Base-by-base conservation (phyloP, 2,113 vertebrate genomes). In the Tachycineta bicolor region DNA sequence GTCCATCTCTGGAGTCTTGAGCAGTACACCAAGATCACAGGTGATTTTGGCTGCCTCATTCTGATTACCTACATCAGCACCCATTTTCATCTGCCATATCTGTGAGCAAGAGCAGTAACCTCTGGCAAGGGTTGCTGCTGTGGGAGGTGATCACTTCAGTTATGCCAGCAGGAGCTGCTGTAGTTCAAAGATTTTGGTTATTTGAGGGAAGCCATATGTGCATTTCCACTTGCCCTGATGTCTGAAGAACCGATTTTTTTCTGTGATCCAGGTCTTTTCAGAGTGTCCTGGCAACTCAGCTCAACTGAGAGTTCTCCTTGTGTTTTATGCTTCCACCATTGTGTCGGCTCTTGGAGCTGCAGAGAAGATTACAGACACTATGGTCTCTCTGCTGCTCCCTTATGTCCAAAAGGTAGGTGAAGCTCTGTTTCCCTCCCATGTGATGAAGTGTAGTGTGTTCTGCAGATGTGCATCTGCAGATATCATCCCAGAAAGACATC, bases 301-400 rank as follows among this genome's bases (percentile, higher is more conserved):
- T 59, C 99, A 99, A 24, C 86, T 99, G 95, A 97, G 99, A 70
- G 99, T 99, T 49, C 97, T 99, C 70, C 98, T 99, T 96, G 99
- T 99, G 21, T 99, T 99, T 96, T 99, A 99, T 74, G 98, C 98
- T 5, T 99, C 99, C 34, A 98, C 99, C 69, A 93, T 99, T 4
- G 99, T 99, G 68, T 96, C 98, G 3, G 98, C 99, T 65, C 96
- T 99, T 75, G 98, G 98, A 76, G 96, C 98, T 2, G 94, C 97
- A 31, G 98, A 98, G 86, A 96, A 94, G 12, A 84, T 99, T 56
- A 98, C 98, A 1, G 98, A 99, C 81, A 73, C 89, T n/a, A 74
- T 99, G 31, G 95, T 99, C 12, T 98, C 99, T 87, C 99, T 98
- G 74, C 97, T 99, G 24, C 98, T 99, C 33, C 99, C 99, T 5